Conservation (phyloP, 2,797 vertebrate species). For the Pangasius sanitwongsei region DNA sequence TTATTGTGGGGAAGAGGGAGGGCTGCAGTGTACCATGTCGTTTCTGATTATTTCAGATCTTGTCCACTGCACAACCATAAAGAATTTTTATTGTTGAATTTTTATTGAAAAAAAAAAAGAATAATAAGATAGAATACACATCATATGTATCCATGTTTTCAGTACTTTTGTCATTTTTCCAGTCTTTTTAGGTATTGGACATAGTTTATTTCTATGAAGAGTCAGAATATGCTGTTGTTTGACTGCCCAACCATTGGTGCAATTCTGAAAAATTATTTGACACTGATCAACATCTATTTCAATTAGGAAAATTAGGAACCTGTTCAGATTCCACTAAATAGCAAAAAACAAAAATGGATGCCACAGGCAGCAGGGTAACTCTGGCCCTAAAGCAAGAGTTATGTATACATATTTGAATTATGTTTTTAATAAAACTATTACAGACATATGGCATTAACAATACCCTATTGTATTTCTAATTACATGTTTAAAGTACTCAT, state of each 20-base stretch:
- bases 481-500: neutral
- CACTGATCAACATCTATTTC: neutral
- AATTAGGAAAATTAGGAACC: too few species aligned
- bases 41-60: conserved; percentile 29
- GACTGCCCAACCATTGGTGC: neutral
- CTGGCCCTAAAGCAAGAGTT: too few species aligned
- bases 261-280: neutral
- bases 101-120: neutral
- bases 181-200: neutral
- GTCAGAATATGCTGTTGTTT: neutral
- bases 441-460: neutral
- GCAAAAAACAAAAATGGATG: too few species aligned
- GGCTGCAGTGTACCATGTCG: conserved; percentile 6
- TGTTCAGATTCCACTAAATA: too few species aligned
- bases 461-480: neutral
- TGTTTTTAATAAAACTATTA: too few species aligned
- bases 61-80: conserved; percentile 1
- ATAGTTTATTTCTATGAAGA: neutral
- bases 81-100: neutral
- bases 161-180: neutral
- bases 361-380: too few species aligned
- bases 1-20: conserved; percentile 46
- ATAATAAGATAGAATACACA: neutral
- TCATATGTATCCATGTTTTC: neutral
- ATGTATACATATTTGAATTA: neutral